Evolutionary conservation across 2,113 vertebrate genomes (phyloP), one percentile per base, ranked within the genome.

Genomic region (Lophura nycthemera): DNA sequence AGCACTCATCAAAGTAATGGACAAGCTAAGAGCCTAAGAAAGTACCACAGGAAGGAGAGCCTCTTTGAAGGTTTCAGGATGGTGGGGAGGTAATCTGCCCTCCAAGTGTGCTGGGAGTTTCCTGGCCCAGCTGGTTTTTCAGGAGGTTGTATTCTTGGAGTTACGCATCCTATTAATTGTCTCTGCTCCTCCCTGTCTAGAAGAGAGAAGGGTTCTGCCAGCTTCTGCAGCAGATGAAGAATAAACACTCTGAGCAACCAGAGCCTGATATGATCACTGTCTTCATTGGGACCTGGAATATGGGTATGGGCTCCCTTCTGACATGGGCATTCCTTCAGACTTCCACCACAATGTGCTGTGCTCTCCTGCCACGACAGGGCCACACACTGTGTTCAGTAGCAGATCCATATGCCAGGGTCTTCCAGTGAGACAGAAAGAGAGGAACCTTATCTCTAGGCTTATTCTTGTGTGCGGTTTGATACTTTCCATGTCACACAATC

Each of bases 221-320:
- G 79, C 98, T 99, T 56, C 98, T 99, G 77, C 99, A 99, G 94
- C 99, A 99, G 95, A 99, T 99, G 99, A 99, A 99, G 97, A 99
- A 99, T 96, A 99, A 99, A 89, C 99, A 99, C 92, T 99, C 99
- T 0, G 98, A 98, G 74, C 99, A 99, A 94, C 98, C 98, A 6
- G 99, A 99, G 86, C 99, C 99, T 2, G 99, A 99, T 96, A 99
- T 99, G 99, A 99, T 99, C 96, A 99, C 98, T 52, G 96, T 99
- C 92, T 99, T 99, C 97, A 98, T 99, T 45, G 99, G 99, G 82
- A 99, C 99, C 79, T 99, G 99, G 99, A 99, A 99, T 95, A 99
- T 99, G 99, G 99, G 99, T 99, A 98, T 93, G 97, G 45, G 47
- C 72, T 86, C 63, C 17, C 45, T 89, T 88, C 52, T 88, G 72